These are phyloP conservation scores for Helobdella robusta DNA, from an alignment of 2,888 invertebrate species.

Conservation along the genomic window DNA sequence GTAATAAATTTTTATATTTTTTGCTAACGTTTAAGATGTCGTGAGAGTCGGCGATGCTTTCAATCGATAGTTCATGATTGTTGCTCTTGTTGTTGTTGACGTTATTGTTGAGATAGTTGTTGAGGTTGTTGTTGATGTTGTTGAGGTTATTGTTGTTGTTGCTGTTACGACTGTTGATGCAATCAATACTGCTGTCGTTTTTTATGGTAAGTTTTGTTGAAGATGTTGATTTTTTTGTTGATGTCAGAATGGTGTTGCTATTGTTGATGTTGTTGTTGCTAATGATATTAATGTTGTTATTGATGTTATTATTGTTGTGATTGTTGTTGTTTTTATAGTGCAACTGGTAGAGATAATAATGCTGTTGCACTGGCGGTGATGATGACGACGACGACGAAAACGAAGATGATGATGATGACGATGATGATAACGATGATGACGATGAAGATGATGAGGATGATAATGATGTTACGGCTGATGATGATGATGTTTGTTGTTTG, in stretches of 20 bases:
- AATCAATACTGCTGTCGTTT: too few species aligned
- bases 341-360: not conserved
- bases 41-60: too few species aligned
- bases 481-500: not conserved
- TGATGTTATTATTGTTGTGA: not conserved
- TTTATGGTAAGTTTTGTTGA: not conserved
- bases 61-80: too few species aligned
- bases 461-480: not conserved
- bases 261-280: not conserved
- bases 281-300: not conserved
- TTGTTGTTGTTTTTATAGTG: not conserved
- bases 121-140: not conserved
- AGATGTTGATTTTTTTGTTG: constrained; percentile 8
- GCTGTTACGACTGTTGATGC: not conserved
- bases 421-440: constrained; percentile 15
- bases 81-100: not conserved
- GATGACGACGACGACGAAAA: constrained; percentile 21
- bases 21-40: too few species aligned
- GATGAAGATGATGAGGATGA: not conserved
- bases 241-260: not conserved
- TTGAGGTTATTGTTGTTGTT: not conserved
- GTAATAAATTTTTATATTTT: too few species aligned
- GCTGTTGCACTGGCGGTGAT: constrained; percentile 12
- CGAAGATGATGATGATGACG: not conserved
- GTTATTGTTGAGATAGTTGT: not conserved